A percentile compares a stretch with the other conserved stretches of the same genome.
These are phyloP conservation scores for Anarrhichthys ocellatus DNA, from an alignment of 2,113 vertebrate species.

Conservation along the genomic window DNA sequence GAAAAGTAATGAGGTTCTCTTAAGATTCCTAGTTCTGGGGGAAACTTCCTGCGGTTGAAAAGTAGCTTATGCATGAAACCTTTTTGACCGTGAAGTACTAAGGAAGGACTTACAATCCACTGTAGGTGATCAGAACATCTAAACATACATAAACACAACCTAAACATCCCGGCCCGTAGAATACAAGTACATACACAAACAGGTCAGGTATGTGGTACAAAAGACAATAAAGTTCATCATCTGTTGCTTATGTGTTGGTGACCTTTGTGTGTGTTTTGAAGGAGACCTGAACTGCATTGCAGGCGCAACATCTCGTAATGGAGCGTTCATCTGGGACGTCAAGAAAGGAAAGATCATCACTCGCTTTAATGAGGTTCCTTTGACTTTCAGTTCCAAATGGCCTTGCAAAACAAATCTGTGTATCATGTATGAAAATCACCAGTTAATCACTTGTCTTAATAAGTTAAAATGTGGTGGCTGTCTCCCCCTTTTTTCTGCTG, in stretches of 20 bases:
- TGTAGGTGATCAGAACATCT: neutral
- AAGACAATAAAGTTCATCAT: neutral
- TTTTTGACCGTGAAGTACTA: neutral
- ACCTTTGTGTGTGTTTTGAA: conserved; percentile 65
- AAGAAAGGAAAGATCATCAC: conserved; percentile 94
- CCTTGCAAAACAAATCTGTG: neutral
- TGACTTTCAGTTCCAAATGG: neutral
- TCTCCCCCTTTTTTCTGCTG: neutral
- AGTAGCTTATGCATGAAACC: neutral
- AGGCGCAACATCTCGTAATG: conserved; percentile 93
- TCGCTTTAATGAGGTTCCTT: conserved; percentile 91
- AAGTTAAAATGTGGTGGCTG: neutral
- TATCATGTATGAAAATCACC: neutral
- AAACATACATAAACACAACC: neutral
- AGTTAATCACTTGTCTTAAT: neutral
- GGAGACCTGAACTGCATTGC: conserved; percentile 97
- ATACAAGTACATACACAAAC: neutral
- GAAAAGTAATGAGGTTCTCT: neutral
- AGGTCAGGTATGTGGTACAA: neutral
- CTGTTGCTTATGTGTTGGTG: neutral
- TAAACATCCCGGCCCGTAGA: neutral
- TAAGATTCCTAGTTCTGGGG: neutral
- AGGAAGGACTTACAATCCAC: neutral
- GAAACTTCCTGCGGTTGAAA: neutral
- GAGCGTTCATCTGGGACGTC: conserved; percentile 97